phyloP scores from a whole-genome alignment of 2,797 vertebrate species.

The Brachyalestes nurse region DNA sequence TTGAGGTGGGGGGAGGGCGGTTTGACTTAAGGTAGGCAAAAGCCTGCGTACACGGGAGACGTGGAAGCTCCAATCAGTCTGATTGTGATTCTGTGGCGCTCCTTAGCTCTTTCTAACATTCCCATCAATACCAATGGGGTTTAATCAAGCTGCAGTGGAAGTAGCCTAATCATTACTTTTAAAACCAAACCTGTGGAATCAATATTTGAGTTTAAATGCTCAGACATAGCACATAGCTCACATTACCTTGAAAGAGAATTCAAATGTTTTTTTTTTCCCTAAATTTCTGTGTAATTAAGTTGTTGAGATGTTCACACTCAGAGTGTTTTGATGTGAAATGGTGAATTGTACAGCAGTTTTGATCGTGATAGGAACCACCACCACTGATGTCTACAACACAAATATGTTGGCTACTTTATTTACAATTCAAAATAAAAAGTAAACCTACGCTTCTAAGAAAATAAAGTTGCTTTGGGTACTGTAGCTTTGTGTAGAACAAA shows the following conservation, averaged over 20 bases:
- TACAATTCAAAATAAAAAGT: no score
- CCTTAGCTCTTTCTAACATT: conserved; percentile 66
- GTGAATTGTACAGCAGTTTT: no score
- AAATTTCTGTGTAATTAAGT: no score
- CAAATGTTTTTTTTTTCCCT: no score
- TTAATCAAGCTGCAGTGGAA: conserved; percentile 80
- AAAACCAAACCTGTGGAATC: conserved; percentile 82
- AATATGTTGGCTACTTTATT: no score
- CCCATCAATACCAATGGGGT: conserved; percentile 76
- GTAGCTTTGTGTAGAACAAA: no score
- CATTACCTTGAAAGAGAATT: neutral
- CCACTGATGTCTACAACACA: no score
- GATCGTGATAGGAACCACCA: no score
- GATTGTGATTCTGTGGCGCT: conserved; percentile 66
- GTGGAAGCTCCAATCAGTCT: conserved; percentile 65
- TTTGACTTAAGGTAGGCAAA: conserved; percentile 69
- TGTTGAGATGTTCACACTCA: no score
- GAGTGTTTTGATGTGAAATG: no score
- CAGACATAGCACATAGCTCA: conserved; percentile 59
- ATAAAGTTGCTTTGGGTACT: no score
- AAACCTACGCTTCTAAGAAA: no score
- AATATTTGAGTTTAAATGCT: conserved; percentile 79
- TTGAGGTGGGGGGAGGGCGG: conserved; percentile 63
- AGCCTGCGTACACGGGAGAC: conserved; percentile 56
- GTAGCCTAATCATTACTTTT: conserved; percentile 76